Conservation (phyloP, 2,113 vertebrate genomes). For the Lepisosteus osseus region DNA sequence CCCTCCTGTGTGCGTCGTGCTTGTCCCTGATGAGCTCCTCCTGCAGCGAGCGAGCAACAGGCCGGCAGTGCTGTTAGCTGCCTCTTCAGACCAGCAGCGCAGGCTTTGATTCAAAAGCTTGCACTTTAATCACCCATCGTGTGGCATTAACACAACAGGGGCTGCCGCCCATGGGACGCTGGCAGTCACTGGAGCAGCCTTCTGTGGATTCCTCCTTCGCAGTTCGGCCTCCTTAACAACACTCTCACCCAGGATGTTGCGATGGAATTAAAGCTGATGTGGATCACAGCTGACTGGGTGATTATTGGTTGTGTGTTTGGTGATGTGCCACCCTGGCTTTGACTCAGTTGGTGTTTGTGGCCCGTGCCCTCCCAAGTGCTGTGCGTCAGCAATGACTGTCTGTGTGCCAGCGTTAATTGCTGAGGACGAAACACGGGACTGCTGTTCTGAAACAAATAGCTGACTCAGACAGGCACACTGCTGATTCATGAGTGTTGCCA, state of each 20-base stretch:
- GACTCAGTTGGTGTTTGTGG: too few relatives aligned
- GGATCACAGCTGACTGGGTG: conserved; percentile 42
- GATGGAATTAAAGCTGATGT: conserved; percentile 53
- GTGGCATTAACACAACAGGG: conserved; percentile 52
- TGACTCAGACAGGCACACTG: too few relatives aligned
- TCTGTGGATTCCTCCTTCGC: conserved; percentile 54
- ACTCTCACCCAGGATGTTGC: conserved; percentile 33
- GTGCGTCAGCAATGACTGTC: too few relatives aligned
- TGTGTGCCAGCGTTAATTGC: too few relatives aligned
- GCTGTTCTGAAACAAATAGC: too few relatives aligned
- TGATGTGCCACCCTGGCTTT: too few relatives aligned
- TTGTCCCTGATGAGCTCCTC: conserved; percentile 41
- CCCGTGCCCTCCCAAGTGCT: too few relatives aligned
- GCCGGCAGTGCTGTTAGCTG: conserved; percentile 34
- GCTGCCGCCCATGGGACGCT: conserved; percentile 44
- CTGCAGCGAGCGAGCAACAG: conserved; percentile 26
- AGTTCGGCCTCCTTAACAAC: conserved; percentile 44
- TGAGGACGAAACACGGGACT: too few relatives aligned
- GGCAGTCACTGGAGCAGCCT: conserved; percentile 37
- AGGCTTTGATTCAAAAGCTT: conserved; percentile 53
- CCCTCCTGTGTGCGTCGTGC: conserved; percentile 1
- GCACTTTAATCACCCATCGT: conserved; percentile 54
- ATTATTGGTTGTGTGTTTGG: too few relatives aligned
- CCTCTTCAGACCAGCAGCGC: conserved; percentile 34
- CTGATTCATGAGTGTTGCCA: too few relatives aligned